Evolutionary conservation across 2,797 vertebrate species (phyloP), one percentile per base, ranked within the genome.

Genomic region (Notolabrus celidotus): DNA sequence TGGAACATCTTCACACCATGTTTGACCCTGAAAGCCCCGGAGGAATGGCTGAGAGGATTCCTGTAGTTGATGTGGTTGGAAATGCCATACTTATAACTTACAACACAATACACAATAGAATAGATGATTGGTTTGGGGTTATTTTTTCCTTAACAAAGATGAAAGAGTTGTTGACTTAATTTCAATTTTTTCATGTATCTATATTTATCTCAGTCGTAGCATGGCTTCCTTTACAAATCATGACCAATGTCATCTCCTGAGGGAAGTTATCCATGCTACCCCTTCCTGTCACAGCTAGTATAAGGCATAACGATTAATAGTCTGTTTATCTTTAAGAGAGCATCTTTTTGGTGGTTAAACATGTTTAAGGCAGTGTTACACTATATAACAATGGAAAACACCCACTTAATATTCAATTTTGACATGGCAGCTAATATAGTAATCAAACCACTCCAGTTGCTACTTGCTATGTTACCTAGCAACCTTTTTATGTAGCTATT

Each of bases 1-100:
- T 70, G 64, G 61, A 71, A 58, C 70, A 41, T 74, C 76, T 69
- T 89, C 79, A 86, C 74, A 57, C 11, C 14, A 7, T 54, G 68
- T 77, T 78, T 69, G 74, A 66, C 64, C 71, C 81, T 22, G 34
- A 68, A 65, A 54, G 41, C 57, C 78, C 78, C 59, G 17, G 55
- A 57, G 66, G 67, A 81, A 45, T 73, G 0, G 9, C 72, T 72
- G 25, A 50, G 55, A 69, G 74, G 72, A 83, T 87, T 77, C 67
- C 52, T 73, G 60, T 54, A 56, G 74, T 82, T 75, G 61, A 64
- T 80, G 45, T 54, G 67, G 65, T 45, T 67, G 12, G 80, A 67
- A 82, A 3, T 79, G 71, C 77, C 74, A 63, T 58, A 34, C 39
- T 69, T 80, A 67, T 47, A 75, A 45, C 71, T 71, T 34, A 77